Evolutionary conservation across 2,888 invertebrate genomes (phyloP), one percentile per base, ranked within the genome.

Genomic region (Luperina nickerlii): DNA sequence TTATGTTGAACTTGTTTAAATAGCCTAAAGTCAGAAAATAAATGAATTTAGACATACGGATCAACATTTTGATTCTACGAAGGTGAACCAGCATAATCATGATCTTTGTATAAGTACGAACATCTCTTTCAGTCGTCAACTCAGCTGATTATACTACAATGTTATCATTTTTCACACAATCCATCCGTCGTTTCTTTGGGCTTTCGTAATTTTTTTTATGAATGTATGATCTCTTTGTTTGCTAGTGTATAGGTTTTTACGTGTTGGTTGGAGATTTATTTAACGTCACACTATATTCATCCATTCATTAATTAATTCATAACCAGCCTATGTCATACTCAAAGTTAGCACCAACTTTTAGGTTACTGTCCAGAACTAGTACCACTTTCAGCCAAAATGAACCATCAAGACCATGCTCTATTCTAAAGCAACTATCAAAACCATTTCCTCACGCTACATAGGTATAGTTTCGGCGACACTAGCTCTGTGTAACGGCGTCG

Each of bases 401-500:
- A 32, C 15, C 3, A 1, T 0, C 2, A 65, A 72, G 9, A 42
- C 1, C 11, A 20, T 0, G 3, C 6, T 32, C 27, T n/a, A 67
- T n/a, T 51, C 4, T 20, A 60, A 48, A 5, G 0, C 57, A 85
- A 94, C 84, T 91, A 93, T 91, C 93, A 94, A 95, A 75, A 89
- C 27, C 0, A 4, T 62, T 78, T 8, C 24, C 3, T 77, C 80
- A 6, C 32, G 1, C 32, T 87, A 63, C 27, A 78, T 4, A 78
- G 63, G 78, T 72, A 88, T 90, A 93, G 93, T 94, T 95, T 91
- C 87, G 95, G 94, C 92, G 93, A 93, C 92, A 93, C 93, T 91
- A 92, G 91, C 92, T 92, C 92, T 91, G 92, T 93, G 88, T 94
- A 95, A 95, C 94, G 91, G 93, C 95, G 94, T 94, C 95, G 94